These are phyloP conservation scores for Ceraclea dissimilis DNA, from an alignment of 2,888 invertebrate species.

Conservation along the genomic window DNA sequence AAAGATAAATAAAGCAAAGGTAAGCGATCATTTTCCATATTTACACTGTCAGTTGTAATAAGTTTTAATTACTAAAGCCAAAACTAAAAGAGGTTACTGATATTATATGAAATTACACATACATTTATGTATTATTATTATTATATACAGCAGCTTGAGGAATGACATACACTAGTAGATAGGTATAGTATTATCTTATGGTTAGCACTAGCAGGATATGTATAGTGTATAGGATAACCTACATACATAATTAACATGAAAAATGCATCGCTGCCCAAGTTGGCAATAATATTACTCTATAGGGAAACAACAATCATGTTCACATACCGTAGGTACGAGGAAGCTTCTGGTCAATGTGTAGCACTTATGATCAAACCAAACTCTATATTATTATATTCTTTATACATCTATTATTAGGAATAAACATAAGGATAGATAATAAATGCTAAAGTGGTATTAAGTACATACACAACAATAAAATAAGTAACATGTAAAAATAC, in stretches of 20 bases:
- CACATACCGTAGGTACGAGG: too few species aligned
- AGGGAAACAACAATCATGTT: too few species aligned
- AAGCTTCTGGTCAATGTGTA: too few species aligned
- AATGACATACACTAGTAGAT: neutral
- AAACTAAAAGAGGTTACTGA: neutral
- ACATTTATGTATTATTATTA: neutral
- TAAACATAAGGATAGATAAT: too few species aligned
- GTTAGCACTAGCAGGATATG: neutral
- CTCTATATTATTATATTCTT: too few species aligned
- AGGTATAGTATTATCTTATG: neutral
- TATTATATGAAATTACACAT: neutral
- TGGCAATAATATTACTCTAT: neutral
- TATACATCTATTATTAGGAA: too few species aligned
- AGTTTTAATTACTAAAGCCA: neutral
- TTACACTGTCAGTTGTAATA: neutral
- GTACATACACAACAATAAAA: too few species aligned
- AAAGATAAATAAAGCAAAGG: neutral
- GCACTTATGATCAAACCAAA: too few species aligned
- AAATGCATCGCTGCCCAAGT: neutral
- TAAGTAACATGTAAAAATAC: too few species aligned
- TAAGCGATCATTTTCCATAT: constrained; percentile 6
- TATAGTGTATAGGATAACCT: neutral
- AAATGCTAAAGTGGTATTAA: too few species aligned
- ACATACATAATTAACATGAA: neutral
- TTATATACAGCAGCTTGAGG: neutral